Evolutionary conservation across 2,888 invertebrate genomes (phyloP).

Genomic region (Drosophila multiciliata): DNA sequence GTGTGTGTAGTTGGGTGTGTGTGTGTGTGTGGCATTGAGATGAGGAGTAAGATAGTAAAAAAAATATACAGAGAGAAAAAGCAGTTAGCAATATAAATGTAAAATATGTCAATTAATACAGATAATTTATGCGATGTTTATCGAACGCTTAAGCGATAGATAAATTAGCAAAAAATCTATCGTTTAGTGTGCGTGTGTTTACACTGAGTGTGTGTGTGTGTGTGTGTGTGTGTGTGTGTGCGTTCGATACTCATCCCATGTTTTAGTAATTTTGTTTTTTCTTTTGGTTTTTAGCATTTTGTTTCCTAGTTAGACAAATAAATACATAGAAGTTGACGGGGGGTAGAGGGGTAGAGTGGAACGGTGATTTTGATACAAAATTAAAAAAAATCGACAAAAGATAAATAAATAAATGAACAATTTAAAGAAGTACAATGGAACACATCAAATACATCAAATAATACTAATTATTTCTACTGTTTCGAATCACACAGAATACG

Average conservation of each 20-base stretch:
- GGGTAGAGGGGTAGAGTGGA: constrained; percentile 23
- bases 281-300: constrained; percentile 39
- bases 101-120: constrained; percentile 60
- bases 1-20: constrained; percentile 25
- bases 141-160: constrained; percentile 44
- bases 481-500: constrained; percentile 72
- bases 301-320: constrained; percentile 71
- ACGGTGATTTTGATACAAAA: constrained; percentile 31
- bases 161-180: constrained; percentile 8
- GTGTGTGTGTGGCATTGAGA: constrained; percentile 36
- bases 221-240: constrained; percentile 11
- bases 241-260: constrained; percentile 53
- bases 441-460: constrained; percentile 43
- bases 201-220: constrained; percentile 11
- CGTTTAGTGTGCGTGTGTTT: constrained; percentile 3
- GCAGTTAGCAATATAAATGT: constrained; percentile 72
- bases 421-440: constrained; percentile 17
- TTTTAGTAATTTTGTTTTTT: constrained; percentile 13
- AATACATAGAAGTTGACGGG: constrained; percentile 30
- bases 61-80: constrained; percentile 73
- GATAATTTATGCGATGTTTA: constrained; percentile 49
- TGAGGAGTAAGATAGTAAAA: constrained; percentile 68
- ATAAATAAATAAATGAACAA: constrained; percentile 10
- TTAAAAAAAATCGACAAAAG: constrained; percentile 23
- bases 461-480: constrained; percentile 53